Evolutionary conservation across 2,113 vertebrate genomes (phyloP).

Genomic region (Tympanuchus pallidicinctus): DNA sequence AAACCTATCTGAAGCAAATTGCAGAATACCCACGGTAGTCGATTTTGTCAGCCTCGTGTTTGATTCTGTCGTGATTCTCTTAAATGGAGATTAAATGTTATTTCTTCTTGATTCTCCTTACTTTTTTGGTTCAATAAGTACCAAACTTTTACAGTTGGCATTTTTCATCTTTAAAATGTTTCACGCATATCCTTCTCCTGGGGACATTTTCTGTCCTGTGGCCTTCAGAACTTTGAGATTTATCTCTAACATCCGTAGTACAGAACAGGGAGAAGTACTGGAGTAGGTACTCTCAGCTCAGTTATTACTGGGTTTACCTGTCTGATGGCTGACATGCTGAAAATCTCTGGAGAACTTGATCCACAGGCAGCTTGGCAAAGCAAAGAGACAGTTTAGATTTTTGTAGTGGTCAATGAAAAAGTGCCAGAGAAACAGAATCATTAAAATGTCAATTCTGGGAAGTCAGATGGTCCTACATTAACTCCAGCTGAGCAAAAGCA

Average conservation of each 20-base stretch:
- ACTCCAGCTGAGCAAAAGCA: conserved; percentile 39
- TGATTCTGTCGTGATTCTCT: background rate
- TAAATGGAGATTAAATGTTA: background rate
- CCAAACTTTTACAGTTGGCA: background rate
- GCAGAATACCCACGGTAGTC: background rate
- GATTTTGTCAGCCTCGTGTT: background rate
- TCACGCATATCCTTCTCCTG: background rate
- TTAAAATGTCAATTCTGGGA: conserved; percentile 50
- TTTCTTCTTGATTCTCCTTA: background rate
- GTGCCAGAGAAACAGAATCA: background rate
- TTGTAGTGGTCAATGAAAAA: conserved; percentile 22
- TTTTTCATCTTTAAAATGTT: conserved; percentile 4
- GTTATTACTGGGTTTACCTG: background rate
- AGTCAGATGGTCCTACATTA: conserved; percentile 17
- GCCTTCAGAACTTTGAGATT: conserved; percentile 10
- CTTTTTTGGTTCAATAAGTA: background rate
- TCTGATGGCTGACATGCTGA: background rate
- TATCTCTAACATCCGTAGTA: background rate
- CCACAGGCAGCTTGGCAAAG: conserved; percentile 10
- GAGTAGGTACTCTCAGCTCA: conserved; percentile 4
- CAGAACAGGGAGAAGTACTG: background rate
- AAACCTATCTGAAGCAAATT: background rate
- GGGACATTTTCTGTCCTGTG: background rate
- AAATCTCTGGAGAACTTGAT: background rate
- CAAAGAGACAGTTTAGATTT: background rate